Percentiles rank a stretch among this genome's conserved stretches.
These are phyloP conservation scores for Sylvilagus floridanus DNA, from an alignment of 2,797 vertebrate genomes.

Conservation along the genomic window DNA sequence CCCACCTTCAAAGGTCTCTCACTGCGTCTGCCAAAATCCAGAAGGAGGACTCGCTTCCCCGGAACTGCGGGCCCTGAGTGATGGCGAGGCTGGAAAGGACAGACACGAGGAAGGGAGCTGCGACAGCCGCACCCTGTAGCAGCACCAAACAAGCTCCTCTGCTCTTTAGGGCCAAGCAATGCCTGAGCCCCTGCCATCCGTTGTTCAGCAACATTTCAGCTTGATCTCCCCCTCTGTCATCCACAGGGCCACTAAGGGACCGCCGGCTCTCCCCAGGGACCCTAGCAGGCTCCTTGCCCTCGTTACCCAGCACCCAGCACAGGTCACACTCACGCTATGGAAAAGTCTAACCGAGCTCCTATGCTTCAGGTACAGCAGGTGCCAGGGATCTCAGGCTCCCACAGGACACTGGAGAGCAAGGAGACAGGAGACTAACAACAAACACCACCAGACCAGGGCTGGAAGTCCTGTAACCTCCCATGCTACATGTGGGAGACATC, in stretches of 20 bases:
- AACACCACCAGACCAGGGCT: neutral
- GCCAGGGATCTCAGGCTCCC: neutral
- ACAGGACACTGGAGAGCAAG: neutral
- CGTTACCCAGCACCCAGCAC: neutral
- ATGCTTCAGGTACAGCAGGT: neutral
- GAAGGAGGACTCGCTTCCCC: neutral
- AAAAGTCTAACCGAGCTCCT: neutral
- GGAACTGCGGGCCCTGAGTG: neutral
- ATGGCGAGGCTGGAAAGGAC: neutral
- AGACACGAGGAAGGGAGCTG: neutral
- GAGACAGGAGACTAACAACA: neutral
- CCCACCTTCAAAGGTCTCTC: neutral
- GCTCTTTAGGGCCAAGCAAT: neutral
- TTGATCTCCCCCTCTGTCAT: conserved; percentile 58
- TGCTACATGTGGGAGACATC: neutral
- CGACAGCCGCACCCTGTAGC: neutral
- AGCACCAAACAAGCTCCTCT: neutral
- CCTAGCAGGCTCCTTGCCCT: neutral
- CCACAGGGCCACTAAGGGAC: neutral
- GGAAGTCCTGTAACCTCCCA: neutral
- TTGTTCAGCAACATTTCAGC: conserved; percentile 38
- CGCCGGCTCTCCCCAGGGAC: neutral
- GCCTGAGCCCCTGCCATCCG: conserved; percentile 37
- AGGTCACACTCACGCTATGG: neutral
- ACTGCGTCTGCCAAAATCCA: neutral